phyloP scores from a whole-genome alignment of 2,113 vertebrate species.

The Petroica traversi region DNA sequence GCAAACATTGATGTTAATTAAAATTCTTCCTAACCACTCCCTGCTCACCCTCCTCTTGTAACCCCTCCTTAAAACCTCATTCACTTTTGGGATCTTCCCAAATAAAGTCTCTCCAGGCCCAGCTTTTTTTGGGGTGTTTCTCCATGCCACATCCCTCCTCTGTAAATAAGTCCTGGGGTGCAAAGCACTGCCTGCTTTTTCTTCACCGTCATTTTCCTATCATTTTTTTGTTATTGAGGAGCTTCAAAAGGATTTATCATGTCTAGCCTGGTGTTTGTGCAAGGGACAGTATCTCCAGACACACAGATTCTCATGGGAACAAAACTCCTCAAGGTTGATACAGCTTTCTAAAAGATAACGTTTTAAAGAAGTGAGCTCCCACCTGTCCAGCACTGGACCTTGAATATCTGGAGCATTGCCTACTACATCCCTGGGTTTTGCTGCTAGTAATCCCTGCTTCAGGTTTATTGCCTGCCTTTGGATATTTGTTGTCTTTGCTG shows the following conservation, averaged over 20 bases:
- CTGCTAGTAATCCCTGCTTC: accelerated
- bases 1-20: constrained; percentile 26
- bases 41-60: background rate
- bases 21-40: constrained; percentile 46
- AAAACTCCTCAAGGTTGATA: background rate
- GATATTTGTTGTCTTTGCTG: background rate
- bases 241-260: background rate
- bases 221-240: background rate
- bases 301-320: accelerated
- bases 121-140: background rate
- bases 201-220: background rate
- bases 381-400: background rate
- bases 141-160: background rate
- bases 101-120: background rate
- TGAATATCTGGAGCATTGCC: background rate
- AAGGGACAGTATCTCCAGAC: accelerated
- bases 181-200: background rate
- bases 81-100: constrained; percentile 33
- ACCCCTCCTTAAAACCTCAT: constrained; percentile 44
- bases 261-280: background rate
- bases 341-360: background rate
- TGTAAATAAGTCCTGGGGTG: background rate
- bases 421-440: background rate
- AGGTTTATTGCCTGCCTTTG: background rate
- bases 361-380: background rate